A percentile compares a stretch with the other conserved stretches of the same genome.
Evolutionary conservation across 2,113 vertebrate genomes (phyloP).

Genomic region (Eulemur macaco): DNA sequence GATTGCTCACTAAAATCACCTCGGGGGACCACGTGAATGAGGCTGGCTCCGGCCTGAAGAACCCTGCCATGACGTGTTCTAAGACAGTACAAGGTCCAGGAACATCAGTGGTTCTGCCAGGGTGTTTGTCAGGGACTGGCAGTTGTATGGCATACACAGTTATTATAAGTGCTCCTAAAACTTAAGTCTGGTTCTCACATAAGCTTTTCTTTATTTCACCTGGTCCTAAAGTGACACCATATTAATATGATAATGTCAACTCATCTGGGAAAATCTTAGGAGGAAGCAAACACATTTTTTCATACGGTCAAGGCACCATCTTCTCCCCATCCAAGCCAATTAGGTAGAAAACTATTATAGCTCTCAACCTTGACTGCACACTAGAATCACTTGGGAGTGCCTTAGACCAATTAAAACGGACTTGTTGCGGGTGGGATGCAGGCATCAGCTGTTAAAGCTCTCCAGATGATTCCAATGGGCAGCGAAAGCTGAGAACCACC

Average conservation of each 20-base stretch:
- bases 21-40: not conserved
- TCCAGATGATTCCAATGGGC: not conserved
- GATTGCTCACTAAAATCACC: not conserved
- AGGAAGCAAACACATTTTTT: not conserved
- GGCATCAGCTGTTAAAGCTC: not conserved
- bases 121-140: not conserved
- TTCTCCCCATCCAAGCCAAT: not conserved
- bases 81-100: not conserved
- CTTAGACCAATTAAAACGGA: not conserved
- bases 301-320: not conserved
- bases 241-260: not conserved
- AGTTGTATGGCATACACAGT: not conserved
- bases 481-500: not conserved
- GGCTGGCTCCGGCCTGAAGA: not conserved
- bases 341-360: not conserved
- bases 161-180: not conserved
- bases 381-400: not conserved
- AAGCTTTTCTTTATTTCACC: not conserved
- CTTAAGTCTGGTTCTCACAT: not conserved
- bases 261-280: not conserved
- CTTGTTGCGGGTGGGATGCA: not conserved
- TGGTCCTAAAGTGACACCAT: not conserved
- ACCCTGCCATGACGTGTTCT: not conserved
- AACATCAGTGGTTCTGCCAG: not conserved
- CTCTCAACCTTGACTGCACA: not conserved